A percentile compares a stretch with the other conserved stretches of the same genome.
These are phyloP conservation scores for Empidonax alnorum DNA, from an alignment of 2,113 vertebrate species.

Conservation along the genomic window DNA sequence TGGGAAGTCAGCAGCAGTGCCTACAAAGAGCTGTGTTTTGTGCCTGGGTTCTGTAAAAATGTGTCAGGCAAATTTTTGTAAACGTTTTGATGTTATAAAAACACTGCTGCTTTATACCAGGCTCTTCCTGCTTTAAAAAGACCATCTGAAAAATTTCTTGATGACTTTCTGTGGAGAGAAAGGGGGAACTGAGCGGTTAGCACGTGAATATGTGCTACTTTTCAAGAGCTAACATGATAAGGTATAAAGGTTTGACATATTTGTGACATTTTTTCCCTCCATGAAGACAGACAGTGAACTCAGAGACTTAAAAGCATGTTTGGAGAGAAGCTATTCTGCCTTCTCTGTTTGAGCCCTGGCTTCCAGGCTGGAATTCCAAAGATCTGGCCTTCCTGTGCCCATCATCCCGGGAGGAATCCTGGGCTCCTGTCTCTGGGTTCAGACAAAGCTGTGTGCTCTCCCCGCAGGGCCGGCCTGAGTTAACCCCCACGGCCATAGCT, in stretches of 20 bases:
- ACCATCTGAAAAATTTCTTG: not conserved
- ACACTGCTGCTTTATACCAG: not conserved
- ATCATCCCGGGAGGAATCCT: not conserved
- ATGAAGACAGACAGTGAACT: not conserved
- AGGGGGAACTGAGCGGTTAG: not conserved
- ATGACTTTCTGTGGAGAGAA: not conserved
- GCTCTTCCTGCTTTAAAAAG: not conserved
- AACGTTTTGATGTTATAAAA: not conserved
- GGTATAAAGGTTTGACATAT: not conserved
- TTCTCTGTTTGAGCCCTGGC: not conserved
- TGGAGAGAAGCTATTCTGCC: not conserved
- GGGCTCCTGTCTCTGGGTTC: not conserved
- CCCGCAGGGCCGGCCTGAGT: constrained; percentile 88
- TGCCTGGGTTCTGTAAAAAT: not conserved
- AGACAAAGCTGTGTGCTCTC: not conserved
- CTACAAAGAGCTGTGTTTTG: not conserved
- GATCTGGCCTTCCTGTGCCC: not conserved
- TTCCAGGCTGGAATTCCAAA: constrained; percentile 20
- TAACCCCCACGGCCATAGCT: constrained; percentile 91
- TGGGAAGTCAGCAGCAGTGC: not conserved
- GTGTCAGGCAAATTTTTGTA: not conserved
- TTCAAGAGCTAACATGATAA: not conserved
- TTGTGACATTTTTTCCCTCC: not conserved
- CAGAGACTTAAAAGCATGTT: not conserved
- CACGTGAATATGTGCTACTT: not conserved